phyloP scores from a whole-genome alignment of 92 coral and sea anemone species.

The Epizoanthus ramosus region DNA sequence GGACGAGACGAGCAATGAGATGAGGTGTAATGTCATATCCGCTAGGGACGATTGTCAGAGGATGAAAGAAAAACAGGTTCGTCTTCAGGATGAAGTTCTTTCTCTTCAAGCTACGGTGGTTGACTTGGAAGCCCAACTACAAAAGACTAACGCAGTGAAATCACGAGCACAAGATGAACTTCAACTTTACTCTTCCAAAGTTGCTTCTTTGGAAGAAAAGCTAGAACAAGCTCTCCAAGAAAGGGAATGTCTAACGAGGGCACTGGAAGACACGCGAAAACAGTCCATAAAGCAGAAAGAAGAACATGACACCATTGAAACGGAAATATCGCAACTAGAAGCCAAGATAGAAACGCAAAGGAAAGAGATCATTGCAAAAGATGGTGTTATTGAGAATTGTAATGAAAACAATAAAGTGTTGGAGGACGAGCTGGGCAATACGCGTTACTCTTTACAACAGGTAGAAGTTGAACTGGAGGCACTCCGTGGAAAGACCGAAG shows the following conservation, averaged over 20 bases:
- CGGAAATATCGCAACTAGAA: slow-evolving; percentile 13
- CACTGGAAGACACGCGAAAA: not conserved
- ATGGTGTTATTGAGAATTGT: not conserved
- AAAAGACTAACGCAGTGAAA: not conserved
- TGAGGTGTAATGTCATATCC: slow-evolving; percentile 8
- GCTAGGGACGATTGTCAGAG: slow-evolving; percentile 3
- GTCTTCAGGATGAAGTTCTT: slow-evolving; percentile 8
- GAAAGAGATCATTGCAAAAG: not conserved
- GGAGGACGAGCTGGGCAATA: slow-evolving; percentile 3
- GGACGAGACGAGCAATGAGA: slow-evolving; percentile 9
- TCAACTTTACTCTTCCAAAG: not conserved
- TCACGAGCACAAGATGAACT: slow-evolving; percentile 5
- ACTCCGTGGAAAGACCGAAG: not conserved
- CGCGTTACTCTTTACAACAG: slow-evolving; percentile 10
- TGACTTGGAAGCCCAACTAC: not conserved
- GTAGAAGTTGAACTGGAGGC: not conserved
- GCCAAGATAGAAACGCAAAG: slow-evolving; percentile 1
- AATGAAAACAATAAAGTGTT: slow-evolving; percentile 8
- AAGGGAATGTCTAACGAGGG: slow-evolving; percentile 1
- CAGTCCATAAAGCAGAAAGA: not conserved
- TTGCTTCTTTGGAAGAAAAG: not conserved
- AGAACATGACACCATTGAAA: not conserved
- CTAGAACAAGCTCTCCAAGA: slow-evolving; percentile 3
- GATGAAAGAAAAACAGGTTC: not conserved
- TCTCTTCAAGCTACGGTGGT: not conserved